Evolutionary conservation across 2,113 vertebrate species (phyloP), one percentile per base, ranked within the genome.

Genomic region (Hylia prasina): DNA sequence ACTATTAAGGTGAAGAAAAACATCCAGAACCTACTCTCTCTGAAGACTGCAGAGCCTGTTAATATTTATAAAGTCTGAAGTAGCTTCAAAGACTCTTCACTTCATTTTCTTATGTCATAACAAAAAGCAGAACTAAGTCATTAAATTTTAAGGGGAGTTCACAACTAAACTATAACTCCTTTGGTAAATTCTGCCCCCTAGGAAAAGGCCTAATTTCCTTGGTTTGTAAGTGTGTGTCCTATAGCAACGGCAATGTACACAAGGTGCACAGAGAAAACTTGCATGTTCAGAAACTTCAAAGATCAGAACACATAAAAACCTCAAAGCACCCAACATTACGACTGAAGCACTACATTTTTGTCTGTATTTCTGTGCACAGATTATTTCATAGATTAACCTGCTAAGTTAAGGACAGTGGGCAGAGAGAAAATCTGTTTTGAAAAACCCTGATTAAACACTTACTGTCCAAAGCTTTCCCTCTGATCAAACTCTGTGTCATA

Each of bases 31-130:
- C 70, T 57, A 68, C 64, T 64, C 63, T 53, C 75, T 80, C 86
- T 81, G 47, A 93, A 90, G 80, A 89, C 75, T 89, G 82, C 80
- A 92, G 64, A 90, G 78, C 28, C 14, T 89, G 72, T 94, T 89
- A 97, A 93, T 95, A 96, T 95, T 94, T 81, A 97, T 92, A 72
- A 96, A 94, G 47, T 18, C 86, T 92, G 88, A 96, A 96, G 58
- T 54, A n/a, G 51, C 94, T 96, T 95, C 96, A 95, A 97, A 97
- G 82, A 56, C 35, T 83, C 40, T n/a, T 69, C 75, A 63, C 39
- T 92, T 94, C 85, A 65, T 86, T 95, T 88, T 58, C 54, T 64
- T 78, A 50, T 92, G 86, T 66, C 76, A 64, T 23, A 87, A 84
- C 33, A 89, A 86, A 81, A 90, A 89, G 71, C 82, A 87, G 51